Base-by-base conservation (phyloP, 2,888 invertebrate species). In the Stenchaetothrips biformis region DNA sequence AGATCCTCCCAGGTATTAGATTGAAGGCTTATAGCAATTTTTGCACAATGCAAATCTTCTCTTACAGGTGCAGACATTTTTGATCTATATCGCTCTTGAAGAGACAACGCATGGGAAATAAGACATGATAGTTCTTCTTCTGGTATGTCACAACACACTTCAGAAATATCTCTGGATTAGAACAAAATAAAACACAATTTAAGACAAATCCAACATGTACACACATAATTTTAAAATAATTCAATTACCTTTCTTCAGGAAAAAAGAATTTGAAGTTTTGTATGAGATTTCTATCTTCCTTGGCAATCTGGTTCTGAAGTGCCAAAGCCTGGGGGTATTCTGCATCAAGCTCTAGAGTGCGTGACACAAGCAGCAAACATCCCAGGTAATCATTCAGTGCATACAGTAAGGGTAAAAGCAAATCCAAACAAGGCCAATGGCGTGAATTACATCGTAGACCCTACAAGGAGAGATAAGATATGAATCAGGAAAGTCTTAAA, bases 381-480 rank as follows among this genome's bases (percentile, higher is more conserved):
- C 91, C 92, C 86, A 92, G 89, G 85, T 93, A 94, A 85, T 93
- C 93, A 82, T 92, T 91, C 81, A 94, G 88, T 0, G 92, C 93
- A 83, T 92, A 92, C 78, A 94, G 87, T 77, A 94, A 88, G 2
- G 92, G 92, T 81, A 96, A 91, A 78, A 96, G 89, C 84, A 93
- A 92, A 86, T 97, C 96, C 78, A 96, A 88, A 85, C 95, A 95
- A 0, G 95, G 95, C 96, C 96, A 97, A 86, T 97, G 96, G 80
- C 92, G 91, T 0, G 94, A 92, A 85, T 93, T 94, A 82, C 93
- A 90, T 81, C 92, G 90, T 0, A 93, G 88, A 0, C 95, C 95
- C 87, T 92, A 88, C 78, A 87, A 86, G 82, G 81, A 74, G 77
- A 81, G 47, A 77, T 25, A 80, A 78, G 21, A 78, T 53, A 79